Percentiles rank a stretch among this genome's conserved stretches.
phyloP scores from a whole-genome alignment of 2,113 vertebrate genomes.

The Sander lucioperca region DNA sequence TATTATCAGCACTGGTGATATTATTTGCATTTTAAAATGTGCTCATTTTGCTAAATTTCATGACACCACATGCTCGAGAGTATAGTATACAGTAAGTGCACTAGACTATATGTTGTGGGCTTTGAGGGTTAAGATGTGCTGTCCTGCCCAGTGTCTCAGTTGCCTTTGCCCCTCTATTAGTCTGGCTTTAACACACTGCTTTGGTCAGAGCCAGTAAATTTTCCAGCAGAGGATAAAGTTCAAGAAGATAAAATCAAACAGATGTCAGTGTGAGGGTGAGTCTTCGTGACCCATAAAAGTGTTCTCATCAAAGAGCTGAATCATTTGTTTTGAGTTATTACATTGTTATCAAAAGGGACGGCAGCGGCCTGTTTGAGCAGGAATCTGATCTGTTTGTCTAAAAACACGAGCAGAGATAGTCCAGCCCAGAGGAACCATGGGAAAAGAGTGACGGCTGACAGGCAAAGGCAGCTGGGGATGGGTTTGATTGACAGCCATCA shows the following conservation, averaged over 20 bases:
- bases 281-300: slow-evolving; percentile 98
- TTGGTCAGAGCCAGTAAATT: slow-evolving; percentile 98
- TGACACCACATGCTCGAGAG: not conserved
- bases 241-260: slow-evolving; percentile 99
- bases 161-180: slow-evolving; percentile 86
- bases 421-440: slow-evolving; percentile 87
- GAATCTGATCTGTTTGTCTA: slow-evolving; percentile 99
- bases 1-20: not conserved
- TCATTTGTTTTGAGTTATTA: slow-evolving; percentile 99
- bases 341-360: slow-evolving; percentile 97
- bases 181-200: slow-evolving; percentile 94
- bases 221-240: slow-evolving; percentile 98
- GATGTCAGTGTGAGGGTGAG: slow-evolving; percentile 97
- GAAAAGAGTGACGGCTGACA: slow-evolving; percentile 90
- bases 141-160: slow-evolving; percentile 84
- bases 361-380: slow-evolving; percentile 97
- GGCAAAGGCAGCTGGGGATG: slow-evolving; percentile 80
- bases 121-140: slow-evolving; percentile 17
- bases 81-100: slow-evolving; percentile 5
- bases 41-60: not conserved
- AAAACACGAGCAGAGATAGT: slow-evolving; percentile 89
- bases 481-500: slow-evolving; percentile 94
- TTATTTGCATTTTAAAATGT: not conserved
- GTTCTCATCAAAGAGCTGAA: slow-evolving; percentile 98
- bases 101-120: not conserved